Conservation (phyloP, 1,140 invertebrate species). For the honey bee (Apis mellifera) region DNA sequence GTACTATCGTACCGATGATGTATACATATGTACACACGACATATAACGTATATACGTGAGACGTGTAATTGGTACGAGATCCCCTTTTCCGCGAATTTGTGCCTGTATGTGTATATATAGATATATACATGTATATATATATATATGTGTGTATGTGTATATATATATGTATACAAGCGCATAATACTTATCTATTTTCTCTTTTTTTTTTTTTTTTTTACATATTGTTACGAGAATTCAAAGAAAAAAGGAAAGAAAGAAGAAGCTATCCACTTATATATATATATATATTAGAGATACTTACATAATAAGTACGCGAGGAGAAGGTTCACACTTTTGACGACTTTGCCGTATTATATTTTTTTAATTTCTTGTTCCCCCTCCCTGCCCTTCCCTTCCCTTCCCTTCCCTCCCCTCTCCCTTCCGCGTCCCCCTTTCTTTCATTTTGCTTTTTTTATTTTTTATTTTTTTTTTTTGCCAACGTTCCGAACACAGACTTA, state of each 20-base stretch:
- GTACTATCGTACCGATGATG: slow-evolving; percentile 47
- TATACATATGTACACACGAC: slow-evolving; percentile 36
- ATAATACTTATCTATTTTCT: slow-evolving; percentile 67
- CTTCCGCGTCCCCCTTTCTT: background rate
- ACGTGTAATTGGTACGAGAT: background rate
- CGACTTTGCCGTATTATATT: background rate
- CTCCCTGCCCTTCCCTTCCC: no score
- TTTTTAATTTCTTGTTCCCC: background rate
- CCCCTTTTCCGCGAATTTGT: background rate
- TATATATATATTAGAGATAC: no score
- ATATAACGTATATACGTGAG: slow-evolving; percentile 16
- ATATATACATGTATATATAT: slow-evolving; percentile 17
- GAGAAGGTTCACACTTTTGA: slow-evolving; percentile 4
- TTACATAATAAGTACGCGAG: background rate
- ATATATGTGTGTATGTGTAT: slow-evolving; percentile 30
- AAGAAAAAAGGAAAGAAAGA: slow-evolving; percentile 49
- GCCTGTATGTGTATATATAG: slow-evolving; percentile 47
- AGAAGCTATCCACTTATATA: background rate
- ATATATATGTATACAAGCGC: slow-evolving; percentile 50
- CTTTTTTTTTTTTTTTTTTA: slow-evolving; percentile 67
- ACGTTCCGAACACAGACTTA: background rate
- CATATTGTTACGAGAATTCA: slow-evolving; percentile 66
- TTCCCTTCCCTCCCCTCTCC: background rate
- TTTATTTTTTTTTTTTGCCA: background rate
- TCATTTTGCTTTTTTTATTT: background rate